A percentile compares a stretch with the other conserved stretches of the same genome.
Evolutionary conservation across 2,797 vertebrate genomes (phyloP).

Genomic region (Apodemus agrarius): DNA sequence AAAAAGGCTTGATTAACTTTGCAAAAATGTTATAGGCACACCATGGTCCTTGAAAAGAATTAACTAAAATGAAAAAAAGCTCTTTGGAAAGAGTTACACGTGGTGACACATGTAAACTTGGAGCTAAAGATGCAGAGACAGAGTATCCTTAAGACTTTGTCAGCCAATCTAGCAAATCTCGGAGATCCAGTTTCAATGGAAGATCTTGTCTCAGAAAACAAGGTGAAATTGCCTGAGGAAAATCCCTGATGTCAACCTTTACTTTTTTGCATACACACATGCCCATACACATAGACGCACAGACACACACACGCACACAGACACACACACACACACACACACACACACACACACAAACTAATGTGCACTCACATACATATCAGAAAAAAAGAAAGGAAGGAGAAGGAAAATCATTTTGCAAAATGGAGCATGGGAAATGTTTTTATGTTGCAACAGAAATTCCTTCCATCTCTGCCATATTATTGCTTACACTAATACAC

Average conservation of each 20-base stretch:
- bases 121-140: background rate
- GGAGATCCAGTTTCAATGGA: background rate
- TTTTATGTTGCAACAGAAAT: background rate
- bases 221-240: background rate
- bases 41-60: background rate
- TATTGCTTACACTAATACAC: background rate
- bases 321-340: background rate
- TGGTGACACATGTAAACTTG: too few species aligned
- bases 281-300: too few species aligned
- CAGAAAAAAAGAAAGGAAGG: background rate
- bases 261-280: too few species aligned
- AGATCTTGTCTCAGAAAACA: background rate
- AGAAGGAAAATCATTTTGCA: background rate
- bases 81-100: background rate
- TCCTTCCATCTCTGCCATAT: background rate
- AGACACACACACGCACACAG: background rate
- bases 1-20: background rate
- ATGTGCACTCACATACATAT: background rate
- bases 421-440: background rate
- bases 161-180: background rate
- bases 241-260: background rate
- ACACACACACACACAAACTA: background rate
- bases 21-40: background rate
- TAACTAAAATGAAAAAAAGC: background rate
- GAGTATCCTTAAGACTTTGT: background rate